Conservation (phyloP, 2,113 vertebrate genomes). For the Tinamus guttatus region DNA sequence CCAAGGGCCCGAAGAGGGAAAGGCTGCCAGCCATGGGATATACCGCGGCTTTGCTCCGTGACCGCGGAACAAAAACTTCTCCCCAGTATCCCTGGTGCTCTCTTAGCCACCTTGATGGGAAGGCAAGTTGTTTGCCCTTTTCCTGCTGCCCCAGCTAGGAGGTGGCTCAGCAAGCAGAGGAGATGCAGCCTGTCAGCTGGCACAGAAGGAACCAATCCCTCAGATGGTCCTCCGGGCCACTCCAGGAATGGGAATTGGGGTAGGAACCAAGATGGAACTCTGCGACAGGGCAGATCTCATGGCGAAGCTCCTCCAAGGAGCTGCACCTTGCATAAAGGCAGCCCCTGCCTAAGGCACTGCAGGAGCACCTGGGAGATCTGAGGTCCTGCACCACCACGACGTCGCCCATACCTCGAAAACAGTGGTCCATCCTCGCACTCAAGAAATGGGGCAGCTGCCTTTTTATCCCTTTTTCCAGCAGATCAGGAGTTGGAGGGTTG, state of each 20-base stretch:
- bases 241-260: no score
- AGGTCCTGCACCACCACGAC: not conserved
- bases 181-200: not conserved
- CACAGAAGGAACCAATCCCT: not conserved
- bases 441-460: accelerated
- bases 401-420: accelerated
- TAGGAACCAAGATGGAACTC: not conserved
- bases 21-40: not conserved
- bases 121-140: not conserved
- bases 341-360: not conserved
- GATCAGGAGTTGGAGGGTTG: not conserved
- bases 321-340: not conserved
- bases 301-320: not conserved
- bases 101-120: not conserved
- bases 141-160: not conserved
- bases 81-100: accelerated
- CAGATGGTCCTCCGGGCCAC: not conserved
- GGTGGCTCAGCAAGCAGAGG: not conserved
- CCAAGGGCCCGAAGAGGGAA: accelerated
- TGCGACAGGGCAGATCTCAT: not conserved
- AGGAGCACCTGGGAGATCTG: not conserved
- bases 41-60: accelerated
- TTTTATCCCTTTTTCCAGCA: not conserved
- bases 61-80: not conserved
- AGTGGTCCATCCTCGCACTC: accelerated